A percentile compares a stretch with the other conserved stretches of the same genome.
These are phyloP conservation scores for Psettodes erumei DNA, from an alignment of 2,113 vertebrate species.

Conservation along the genomic window DNA sequence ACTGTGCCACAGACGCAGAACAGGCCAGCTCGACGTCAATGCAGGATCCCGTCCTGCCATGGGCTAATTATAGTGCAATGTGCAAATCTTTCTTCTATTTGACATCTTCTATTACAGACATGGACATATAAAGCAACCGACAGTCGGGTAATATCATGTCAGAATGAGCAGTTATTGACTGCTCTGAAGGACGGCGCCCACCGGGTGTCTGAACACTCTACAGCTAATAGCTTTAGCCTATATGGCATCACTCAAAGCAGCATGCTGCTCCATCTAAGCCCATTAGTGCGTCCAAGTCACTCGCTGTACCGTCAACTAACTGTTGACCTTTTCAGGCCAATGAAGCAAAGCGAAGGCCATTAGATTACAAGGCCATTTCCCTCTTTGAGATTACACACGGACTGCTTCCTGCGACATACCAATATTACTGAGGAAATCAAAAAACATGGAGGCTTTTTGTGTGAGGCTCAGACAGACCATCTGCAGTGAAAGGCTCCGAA, in stretches of 20 bases:
- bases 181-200: background rate
- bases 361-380: conserved; percentile 30
- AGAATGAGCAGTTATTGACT: conserved; percentile 26
- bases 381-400: conserved; percentile 34
- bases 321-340: conserved; percentile 53
- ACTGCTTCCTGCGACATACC: background rate
- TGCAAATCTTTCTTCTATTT: background rate
- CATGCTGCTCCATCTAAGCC: conserved; percentile 59
- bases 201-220: conserved; percentile 19
- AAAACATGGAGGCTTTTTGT: background rate
- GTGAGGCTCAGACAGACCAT: background rate
- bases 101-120: conserved; percentile 18
- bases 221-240: conserved; percentile 63
- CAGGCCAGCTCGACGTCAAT: background rate
- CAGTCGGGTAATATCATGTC: background rate
- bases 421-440: conserved; percentile 16
- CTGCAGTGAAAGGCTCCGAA: too few species aligned
- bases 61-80: background rate
- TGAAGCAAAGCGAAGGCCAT: conserved; percentile 51
- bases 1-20: background rate
- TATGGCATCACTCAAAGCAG: conserved; percentile 45
- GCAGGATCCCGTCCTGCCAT: background rate
- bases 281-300: conserved; percentile 65
- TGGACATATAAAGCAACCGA: background rate
- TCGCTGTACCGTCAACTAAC: conserved; percentile 55